Evolutionary conservation across 2,888 invertebrate genomes (phyloP).

Genomic region (Pachliopta kotzebuea): DNA sequence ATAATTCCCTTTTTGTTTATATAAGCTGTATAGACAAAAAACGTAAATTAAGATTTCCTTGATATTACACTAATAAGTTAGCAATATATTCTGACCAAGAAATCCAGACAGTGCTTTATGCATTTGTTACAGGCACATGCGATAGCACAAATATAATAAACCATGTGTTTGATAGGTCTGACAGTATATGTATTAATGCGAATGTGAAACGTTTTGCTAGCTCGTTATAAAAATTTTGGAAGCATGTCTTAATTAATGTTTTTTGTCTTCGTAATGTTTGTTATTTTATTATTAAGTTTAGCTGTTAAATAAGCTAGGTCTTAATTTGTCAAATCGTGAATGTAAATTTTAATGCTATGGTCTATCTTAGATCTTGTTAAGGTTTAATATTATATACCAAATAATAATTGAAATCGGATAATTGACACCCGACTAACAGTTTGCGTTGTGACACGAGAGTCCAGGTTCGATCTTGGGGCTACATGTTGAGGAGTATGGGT

Average conservation of each 20-base stretch:
- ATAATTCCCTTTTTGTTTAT: slow-evolving; percentile 18
- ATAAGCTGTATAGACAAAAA: slow-evolving; percentile 14
- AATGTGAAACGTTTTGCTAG: too few relatives aligned
- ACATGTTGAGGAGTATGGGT: too few relatives aligned
- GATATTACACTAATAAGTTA: not conserved
- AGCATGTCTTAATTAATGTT: slow-evolving; percentile 13
- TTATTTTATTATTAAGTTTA: slow-evolving; percentile 29
- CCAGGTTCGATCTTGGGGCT: too few relatives aligned
- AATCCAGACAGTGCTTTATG: not conserved
- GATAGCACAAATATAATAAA: too few relatives aligned
- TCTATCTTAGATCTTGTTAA: not conserved
- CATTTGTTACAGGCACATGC: too few relatives aligned
- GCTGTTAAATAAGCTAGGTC: slow-evolving; percentile 15
- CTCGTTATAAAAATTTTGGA: not conserved
- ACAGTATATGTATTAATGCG: too few relatives aligned
- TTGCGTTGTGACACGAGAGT: too few relatives aligned
- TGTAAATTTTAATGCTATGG: slow-evolving; percentile 6
- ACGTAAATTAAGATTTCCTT: slow-evolving; percentile 14
- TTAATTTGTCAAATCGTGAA: slow-evolving; percentile 23
- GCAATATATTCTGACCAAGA: not conserved
- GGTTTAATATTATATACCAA: not conserved
- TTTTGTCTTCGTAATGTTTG: slow-evolving; percentile 17
- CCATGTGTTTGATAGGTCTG: too few relatives aligned
- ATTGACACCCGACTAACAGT: too few relatives aligned
- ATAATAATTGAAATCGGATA: not conserved